A percentile compares a stretch with the other conserved stretches of the same genome.
Evolutionary conservation across 2,888 invertebrate genomes (phyloP).

Genomic region (Aproaerema taeniolella): DNA sequence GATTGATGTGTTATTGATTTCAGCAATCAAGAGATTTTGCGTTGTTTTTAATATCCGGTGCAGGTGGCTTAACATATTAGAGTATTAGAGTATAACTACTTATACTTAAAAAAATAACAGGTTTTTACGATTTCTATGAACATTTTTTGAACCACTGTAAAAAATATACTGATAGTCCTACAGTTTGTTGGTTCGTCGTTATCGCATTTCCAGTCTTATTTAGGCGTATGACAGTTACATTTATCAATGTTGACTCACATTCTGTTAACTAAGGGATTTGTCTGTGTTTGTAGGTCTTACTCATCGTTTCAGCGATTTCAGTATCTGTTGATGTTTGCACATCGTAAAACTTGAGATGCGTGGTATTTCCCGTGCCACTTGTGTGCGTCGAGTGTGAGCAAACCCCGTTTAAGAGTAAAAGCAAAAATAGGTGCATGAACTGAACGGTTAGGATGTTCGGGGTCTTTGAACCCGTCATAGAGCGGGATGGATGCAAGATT

Average conservation of each 20-base stretch:
- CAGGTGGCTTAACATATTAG: too few relatives aligned
- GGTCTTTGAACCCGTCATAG: slow-evolving; percentile 57
- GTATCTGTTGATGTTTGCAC: slow-evolving; percentile 5
- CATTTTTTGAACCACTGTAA: too few relatives aligned
- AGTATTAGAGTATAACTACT: too few relatives aligned
- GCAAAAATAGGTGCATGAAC: slow-evolving; percentile 37
- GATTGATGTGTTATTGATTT: slow-evolving; percentile 13
- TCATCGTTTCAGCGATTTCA: slow-evolving; percentile 38
- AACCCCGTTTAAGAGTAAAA: neutral
- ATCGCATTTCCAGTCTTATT: too few relatives aligned
- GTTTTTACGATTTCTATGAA: too few relatives aligned
- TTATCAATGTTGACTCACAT: slow-evolving; percentile 4
- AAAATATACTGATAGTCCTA: too few relatives aligned
- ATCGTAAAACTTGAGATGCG: slow-evolving; percentile 2
- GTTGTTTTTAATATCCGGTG: too few relatives aligned
- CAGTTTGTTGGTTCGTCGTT: too few relatives aligned
- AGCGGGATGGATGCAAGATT: slow-evolving; percentile 40
- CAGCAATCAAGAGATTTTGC: too few relatives aligned
- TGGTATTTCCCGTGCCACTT: slow-evolving; percentile 23
- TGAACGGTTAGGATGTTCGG: slow-evolving; percentile 35
- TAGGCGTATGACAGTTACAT: slow-evolving; percentile 3
- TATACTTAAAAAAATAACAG: too few relatives aligned
- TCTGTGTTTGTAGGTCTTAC: slow-evolving; percentile 27
- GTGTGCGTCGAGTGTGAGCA: slow-evolving; percentile 13
- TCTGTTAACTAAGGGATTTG: slow-evolving; percentile 9